Conservation (phyloP, 2,888 invertebrate species). For the Diachrysia chrysitis region DNA sequence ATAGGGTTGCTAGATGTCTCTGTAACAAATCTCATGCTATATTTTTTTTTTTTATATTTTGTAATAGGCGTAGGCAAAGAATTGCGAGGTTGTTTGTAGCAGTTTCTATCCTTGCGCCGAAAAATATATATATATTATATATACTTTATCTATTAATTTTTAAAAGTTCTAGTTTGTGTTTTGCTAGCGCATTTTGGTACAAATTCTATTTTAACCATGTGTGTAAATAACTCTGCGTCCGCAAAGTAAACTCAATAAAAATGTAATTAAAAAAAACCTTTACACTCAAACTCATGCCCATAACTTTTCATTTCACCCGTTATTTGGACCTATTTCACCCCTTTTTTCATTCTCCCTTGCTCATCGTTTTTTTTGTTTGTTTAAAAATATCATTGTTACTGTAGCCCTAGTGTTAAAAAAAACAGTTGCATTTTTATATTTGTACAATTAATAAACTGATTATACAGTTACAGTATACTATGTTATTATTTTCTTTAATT, state of each 20-base stretch:
- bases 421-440: not conserved
- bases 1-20: constrained; percentile 36
- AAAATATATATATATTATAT: too few relatives aligned
- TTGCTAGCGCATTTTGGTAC: too few relatives aligned
- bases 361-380: not conserved
- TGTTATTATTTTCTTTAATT: too few relatives aligned
- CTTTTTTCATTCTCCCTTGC: not conserved
- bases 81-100: too few relatives aligned
- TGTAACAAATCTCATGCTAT: constrained; percentile 10
- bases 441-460: not conserved
- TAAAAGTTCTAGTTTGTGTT: too few relatives aligned
- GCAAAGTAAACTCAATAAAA: not conserved
- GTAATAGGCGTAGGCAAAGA: too few relatives aligned
- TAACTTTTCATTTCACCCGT: not conserved
- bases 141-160: too few relatives aligned
- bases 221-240: not conserved
- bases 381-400: not conserved
- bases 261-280: constrained; percentile 1
- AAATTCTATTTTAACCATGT: not conserved
- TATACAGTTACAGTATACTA: too few relatives aligned
- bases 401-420: not conserved
- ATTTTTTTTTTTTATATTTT: constrained; percentile 1
- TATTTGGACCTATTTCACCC: not conserved
- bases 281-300: not conserved
- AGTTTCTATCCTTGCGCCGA: too few relatives aligned